Percentiles rank a stretch among this genome's conserved stretches.
Conservation (phyloP, 2,888 invertebrate species). For the Ditula angustiorana region DNA sequence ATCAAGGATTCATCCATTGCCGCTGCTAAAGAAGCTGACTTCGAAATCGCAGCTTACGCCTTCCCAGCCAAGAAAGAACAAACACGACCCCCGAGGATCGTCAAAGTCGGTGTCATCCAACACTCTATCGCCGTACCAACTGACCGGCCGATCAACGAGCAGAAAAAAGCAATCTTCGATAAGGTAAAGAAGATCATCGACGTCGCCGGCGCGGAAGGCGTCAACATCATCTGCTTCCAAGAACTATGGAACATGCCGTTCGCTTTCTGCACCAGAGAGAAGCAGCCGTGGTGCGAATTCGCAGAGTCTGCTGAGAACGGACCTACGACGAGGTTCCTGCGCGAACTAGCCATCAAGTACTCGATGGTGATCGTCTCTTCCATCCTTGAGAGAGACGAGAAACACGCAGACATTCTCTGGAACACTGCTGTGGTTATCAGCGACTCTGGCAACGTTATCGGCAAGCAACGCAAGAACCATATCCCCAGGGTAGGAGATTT, state of each 20-base stretch:
- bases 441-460: conserved; percentile 94
- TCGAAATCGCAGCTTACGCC: conserved; percentile 76
- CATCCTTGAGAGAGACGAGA: conserved; percentile 96
- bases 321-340: conserved; percentile 93
- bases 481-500: conserved; percentile 99
- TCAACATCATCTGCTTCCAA: conserved; percentile 97
- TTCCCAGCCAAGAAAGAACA: conserved; percentile 79
- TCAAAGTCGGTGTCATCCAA: conserved; percentile 95
- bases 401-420: conserved; percentile 95
- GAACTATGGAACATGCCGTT: conserved; percentile 99
- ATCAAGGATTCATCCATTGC: conserved; percentile 78
- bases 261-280: conserved; percentile 98
- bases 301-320: conserved; percentile 97
- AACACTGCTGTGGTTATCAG: conserved; percentile 98
- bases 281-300: conserved; percentile 98
- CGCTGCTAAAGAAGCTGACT: conserved; percentile 85
- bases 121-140: conserved; percentile 93
- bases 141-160: conserved; percentile 90
- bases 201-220: conserved; percentile 92
- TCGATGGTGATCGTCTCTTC: conserved; percentile 98
- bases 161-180: conserved; percentile 92
- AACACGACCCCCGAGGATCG: conserved; percentile 89
- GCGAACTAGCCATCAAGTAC: conserved; percentile 91
- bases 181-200: conserved; percentile 92
- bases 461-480: conserved; percentile 99